Conservation (phyloP, 2,888 invertebrate species). For the Nematopogon swammerdamellus region DNA sequence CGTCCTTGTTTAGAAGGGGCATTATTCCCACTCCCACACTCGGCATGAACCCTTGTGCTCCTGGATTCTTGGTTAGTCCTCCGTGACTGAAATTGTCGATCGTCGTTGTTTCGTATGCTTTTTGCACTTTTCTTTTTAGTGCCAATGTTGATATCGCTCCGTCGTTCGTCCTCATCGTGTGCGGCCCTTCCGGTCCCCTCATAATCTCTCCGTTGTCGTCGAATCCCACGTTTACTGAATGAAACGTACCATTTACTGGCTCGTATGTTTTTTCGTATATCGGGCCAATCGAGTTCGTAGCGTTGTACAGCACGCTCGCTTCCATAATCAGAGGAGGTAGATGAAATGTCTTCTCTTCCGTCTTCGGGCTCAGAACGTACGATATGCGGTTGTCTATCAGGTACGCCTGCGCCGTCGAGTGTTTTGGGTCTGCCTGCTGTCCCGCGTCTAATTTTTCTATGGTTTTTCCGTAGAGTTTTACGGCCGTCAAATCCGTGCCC, state of each 20-base stretch:
- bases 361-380: neutral
- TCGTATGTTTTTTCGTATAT: constrained; percentile 4
- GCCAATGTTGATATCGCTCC: neutral
- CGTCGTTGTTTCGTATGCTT: neutral
- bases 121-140: neutral
- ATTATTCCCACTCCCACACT: constrained; percentile 1
- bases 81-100: constrained; percentile 2
- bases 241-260: constrained; percentile 1
- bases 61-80: neutral
- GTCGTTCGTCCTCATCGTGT: neutral
- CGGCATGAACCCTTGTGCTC: neutral
- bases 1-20: constrained; percentile 1
- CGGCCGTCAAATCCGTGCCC: constrained; percentile 1
- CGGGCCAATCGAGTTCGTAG: constrained; percentile 5
- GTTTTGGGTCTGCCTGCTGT: neutral
- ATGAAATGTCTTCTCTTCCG: constrained; percentile 1
- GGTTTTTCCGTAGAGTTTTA: constrained; percentile 2
- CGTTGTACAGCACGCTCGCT: constrained; percentile 4
- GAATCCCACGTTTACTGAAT: constrained; percentile 2
- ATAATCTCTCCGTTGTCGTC: neutral
- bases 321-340: constrained; percentile 4
- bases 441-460: too few relatives aligned
- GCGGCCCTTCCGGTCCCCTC: neutral
- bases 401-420: neutral
- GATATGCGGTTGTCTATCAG: neutral